These are phyloP conservation scores for Antheraea yamamai DNA, from an alignment of 2,888 invertebrate species.

Conservation along the genomic window DNA sequence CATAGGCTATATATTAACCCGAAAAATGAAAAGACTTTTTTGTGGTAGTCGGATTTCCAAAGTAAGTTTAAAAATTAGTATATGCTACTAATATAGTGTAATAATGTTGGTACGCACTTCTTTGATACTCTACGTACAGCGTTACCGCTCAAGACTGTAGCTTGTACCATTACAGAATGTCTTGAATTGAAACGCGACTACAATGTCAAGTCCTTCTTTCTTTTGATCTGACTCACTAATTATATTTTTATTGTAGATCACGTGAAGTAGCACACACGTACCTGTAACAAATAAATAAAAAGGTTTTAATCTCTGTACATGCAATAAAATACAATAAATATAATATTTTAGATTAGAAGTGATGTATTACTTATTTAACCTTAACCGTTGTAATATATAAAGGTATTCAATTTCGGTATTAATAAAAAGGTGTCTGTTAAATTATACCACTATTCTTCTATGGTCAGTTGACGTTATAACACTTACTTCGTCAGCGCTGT, in stretches of 20 bases:
- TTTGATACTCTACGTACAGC: not conserved
- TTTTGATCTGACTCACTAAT: conserved; percentile 25
- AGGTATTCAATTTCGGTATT: not conserved
- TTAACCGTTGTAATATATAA: too few species aligned
- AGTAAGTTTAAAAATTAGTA: not conserved
- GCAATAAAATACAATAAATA: not conserved
- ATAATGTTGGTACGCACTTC: not conserved
- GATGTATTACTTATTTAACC: not conserved
- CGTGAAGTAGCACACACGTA: conserved; percentile 24
- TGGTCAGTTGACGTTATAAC: not conserved
- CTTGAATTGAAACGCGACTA: conserved; percentile 20
- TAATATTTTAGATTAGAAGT: not conserved
- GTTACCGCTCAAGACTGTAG: not conserved
- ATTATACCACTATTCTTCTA: not conserved
- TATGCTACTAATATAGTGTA: not conserved
- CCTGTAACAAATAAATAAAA: conserved; percentile 34
- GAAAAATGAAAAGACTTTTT: too few species aligned
- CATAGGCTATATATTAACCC: too few species aligned
- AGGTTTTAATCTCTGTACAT: not conserved
- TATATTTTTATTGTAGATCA: conserved; percentile 13
- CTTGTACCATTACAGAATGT: conserved; percentile 3
- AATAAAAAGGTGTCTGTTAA: not conserved
- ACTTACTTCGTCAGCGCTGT: not conserved
- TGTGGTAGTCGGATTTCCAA: too few species aligned
- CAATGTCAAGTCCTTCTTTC: conserved; percentile 20